These are phyloP conservation scores for Rhombomys opimus DNA, from an alignment of 2,113 vertebrate genomes.

Conservation along the genomic window DNA sequence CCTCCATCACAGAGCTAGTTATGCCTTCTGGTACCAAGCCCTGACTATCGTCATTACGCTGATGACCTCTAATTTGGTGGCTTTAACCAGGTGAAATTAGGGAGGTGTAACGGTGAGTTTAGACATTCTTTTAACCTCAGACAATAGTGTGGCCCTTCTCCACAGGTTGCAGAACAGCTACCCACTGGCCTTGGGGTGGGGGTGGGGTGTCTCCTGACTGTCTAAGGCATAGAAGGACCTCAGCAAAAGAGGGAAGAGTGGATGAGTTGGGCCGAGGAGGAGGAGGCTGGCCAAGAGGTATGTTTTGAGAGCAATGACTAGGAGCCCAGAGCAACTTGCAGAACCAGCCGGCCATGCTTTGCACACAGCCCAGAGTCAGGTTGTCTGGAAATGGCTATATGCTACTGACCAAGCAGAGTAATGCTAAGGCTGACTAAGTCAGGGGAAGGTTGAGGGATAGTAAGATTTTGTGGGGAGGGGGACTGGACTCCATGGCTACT, in stretches of 20 bases:
- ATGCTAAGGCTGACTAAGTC: not conserved
- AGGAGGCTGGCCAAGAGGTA: conserved; percentile 5
- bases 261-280: not conserved
- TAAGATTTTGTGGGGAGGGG: not conserved
- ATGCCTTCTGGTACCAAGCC: not conserved
- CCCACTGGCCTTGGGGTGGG: not conserved
- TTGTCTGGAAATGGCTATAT: not conserved
- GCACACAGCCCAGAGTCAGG: not conserved
- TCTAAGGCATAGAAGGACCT: not conserved
- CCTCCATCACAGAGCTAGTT: not conserved
- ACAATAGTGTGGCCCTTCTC: not conserved
- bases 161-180: not conserved
- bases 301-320: not conserved
- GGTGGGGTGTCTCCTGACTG: not conserved
- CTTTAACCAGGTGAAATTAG: not conserved
- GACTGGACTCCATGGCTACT: not conserved
- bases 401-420: not conserved
- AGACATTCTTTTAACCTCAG: not conserved
- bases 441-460: not conserved
- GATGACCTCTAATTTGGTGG: not conserved
- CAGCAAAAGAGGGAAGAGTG: not conserved
- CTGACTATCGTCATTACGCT: not conserved
- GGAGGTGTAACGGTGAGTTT: not conserved
- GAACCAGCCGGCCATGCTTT: not conserved
- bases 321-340: not conserved